Evolutionary conservation across 2,888 invertebrate genomes (phyloP).

Genomic region (Pseudococcus jackbeardsleyi): DNA sequence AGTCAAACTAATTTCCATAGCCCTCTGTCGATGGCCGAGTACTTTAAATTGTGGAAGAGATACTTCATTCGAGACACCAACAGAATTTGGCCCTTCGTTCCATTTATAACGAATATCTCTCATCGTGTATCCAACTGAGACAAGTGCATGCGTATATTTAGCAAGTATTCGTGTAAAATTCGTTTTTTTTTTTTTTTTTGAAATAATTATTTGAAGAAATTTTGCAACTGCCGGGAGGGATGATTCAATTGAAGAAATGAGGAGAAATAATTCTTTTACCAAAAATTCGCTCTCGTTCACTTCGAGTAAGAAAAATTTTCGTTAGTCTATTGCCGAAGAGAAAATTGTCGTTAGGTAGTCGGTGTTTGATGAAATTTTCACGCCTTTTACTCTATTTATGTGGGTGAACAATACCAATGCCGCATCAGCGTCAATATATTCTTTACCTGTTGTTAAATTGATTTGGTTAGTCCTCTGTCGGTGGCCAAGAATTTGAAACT

Average conservation of each 20-base stretch:
- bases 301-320: too few relatives aligned
- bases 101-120: slow-evolving; percentile 97
- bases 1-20: slow-evolving; percentile 95
- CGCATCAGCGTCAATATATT: background rate
- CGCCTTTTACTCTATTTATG: background rate
- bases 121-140: slow-evolving; percentile 97
- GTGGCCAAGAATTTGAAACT: slow-evolving; percentile 98
- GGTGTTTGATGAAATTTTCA: background rate
- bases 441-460: slow-evolving; percentile 93
- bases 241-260: background rate
- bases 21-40: slow-evolving; percentile 95
- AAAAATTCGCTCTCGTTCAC: too few relatives aligned
- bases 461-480: slow-evolving; percentile 96
- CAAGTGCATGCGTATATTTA: slow-evolving; percentile 27
- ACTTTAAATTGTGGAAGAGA: slow-evolving; percentile 98
- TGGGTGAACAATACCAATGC: background rate
- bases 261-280: too few relatives aligned
- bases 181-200: background rate
- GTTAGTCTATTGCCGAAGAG: too few relatives aligned
- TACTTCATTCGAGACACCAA: slow-evolving; percentile 95
- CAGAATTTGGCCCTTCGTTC: slow-evolving; percentile 96
- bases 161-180: background rate
- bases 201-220: background rate
- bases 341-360: too few relatives aligned
- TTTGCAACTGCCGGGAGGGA: background rate